Percentiles rank a stretch among this genome's conserved stretches.
phyloP scores from a whole-genome alignment of 2,888 invertebrate species.

The Cerastoderma edule region DNA sequence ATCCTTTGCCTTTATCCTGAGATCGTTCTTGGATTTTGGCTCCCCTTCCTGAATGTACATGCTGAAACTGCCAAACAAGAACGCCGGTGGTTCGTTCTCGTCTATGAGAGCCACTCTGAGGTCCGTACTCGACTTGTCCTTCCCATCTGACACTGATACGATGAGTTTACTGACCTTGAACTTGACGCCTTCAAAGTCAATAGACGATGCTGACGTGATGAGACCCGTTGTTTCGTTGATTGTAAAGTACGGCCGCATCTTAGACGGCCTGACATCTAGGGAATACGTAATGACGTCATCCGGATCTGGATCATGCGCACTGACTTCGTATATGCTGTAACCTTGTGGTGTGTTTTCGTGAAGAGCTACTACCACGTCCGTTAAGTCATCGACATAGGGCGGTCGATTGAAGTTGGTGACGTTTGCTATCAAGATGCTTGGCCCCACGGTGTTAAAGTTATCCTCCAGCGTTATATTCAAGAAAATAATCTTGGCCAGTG shows the following conservation, averaged over 20 bases:
- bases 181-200: slow-evolving; percentile 41
- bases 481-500: slow-evolving; percentile 29
- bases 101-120: slow-evolving; percentile 41
- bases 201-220: slow-evolving; percentile 22
- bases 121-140: slow-evolving; percentile 5
- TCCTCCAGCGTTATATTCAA: slow-evolving; percentile 36
- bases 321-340: slow-evolving; percentile 35
- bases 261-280: slow-evolving; percentile 29
- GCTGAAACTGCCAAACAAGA: slow-evolving; percentile 26
- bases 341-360: slow-evolving; percentile 41
- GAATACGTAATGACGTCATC: slow-evolving; percentile 37
- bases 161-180: slow-evolving; percentile 33
- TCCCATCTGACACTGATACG: slow-evolving; percentile 39
- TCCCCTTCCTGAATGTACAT: slow-evolving; percentile 36
- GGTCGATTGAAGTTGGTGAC: slow-evolving; percentile 40
- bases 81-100: slow-evolving; percentile 46
- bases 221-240: slow-evolving; percentile 44
- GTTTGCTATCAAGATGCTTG: slow-evolving; percentile 35
- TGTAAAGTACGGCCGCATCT: slow-evolving; percentile 35
- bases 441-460: slow-evolving; percentile 37
- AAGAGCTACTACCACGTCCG: slow-evolving; percentile 12
- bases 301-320: slow-evolving; percentile 34
- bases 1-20: slow-evolving; percentile 38
- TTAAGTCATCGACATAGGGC: slow-evolving; percentile 40
- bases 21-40: slow-evolving; percentile 27